Conservation (phyloP, 2,888 invertebrate genomes). For the Melitaea athalia region DNA sequence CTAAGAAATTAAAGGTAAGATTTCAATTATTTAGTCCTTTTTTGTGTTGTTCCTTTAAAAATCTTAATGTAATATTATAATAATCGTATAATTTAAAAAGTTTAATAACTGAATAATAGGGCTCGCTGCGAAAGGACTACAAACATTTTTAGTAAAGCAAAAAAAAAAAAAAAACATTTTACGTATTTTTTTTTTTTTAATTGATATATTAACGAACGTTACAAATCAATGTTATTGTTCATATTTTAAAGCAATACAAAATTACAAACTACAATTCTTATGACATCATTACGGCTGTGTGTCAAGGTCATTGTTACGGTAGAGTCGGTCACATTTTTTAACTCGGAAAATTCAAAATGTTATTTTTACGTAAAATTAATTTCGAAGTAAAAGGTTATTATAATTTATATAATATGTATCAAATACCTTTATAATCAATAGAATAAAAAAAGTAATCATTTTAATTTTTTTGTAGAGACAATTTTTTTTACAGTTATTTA, state of each 20-base stretch:
- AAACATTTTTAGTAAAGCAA: no score
- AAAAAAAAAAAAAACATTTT: no score
- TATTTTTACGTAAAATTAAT: no score
- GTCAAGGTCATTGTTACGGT: slow-evolving; percentile 39
- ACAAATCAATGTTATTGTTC: neutral
- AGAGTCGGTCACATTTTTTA: slow-evolving; percentile 25
- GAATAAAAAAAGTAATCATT: no score
- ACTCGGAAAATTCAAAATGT: neutral
- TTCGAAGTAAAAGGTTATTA: no score
- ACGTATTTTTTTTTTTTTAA: no score
- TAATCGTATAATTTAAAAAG: neutral
- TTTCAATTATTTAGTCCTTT: slow-evolving; percentile 24
- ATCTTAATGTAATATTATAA: neutral
- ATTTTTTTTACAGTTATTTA: no score
- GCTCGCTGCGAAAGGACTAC: no score
- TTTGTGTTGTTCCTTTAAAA: neutral
- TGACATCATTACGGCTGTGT: slow-evolving; percentile 42
- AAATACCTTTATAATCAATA: no score
- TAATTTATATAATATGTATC: no score
- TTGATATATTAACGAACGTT: neutral
- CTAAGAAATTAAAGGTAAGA: slow-evolving; percentile 58
- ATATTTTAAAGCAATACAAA: neutral
- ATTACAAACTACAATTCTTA: slow-evolving; percentile 14
- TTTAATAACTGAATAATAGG: neutral
- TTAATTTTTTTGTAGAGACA: no score